Base-by-base conservation (phyloP, 1,140 invertebrate genomes). In the Drosophila nigrodunni region DNA sequence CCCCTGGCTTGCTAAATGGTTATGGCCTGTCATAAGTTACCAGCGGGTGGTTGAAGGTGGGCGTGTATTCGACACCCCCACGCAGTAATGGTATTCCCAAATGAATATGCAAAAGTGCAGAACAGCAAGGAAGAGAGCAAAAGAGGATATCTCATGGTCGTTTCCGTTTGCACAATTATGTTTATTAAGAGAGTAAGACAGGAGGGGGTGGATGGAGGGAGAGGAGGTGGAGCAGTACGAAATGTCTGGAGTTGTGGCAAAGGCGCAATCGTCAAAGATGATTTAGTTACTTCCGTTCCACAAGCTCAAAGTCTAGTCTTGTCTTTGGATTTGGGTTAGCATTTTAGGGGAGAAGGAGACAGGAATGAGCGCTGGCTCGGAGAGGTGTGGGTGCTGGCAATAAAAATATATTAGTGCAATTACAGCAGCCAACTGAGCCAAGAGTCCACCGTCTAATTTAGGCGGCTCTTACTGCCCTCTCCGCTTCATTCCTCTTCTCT, bases 331-430 rank as follows among this genome's bases (percentile, higher is more conserved):
- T 35, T 54, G 13, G n/a, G 30, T 35, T 44, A 47, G 46, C 18
- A 47, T 11, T 52, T 25, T 30, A 10, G 49, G 8, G 7, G 34
- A 30, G 7, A 18, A 9, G 8, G 37, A 43, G 11, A 4, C 5
- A 18, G 52, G 73, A 58, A 55, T 3, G 25, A 25, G 25, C 25
- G 1, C 2, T 3, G 25, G 25, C 4, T 4, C 4, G 25, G 0
- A 25, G 25, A 30, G 25, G 25, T 30, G 25, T 30, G 25, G 2
- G 25, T 30, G 66, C 50, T 37, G 70, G 83, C 85, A 89, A 89
- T 89, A 89, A 89, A 89, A 89, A 90, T 90, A 89, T 89, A 89
- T 89, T 89, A 89, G 86, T 89, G 85, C 85, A 89, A 89, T 89
- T 89, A 89, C 85, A 89, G 81, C 77, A 88, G 74, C 64, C 77